Evolutionary conservation across 2,113 vertebrate genomes (phyloP).

Genomic region (Indicator indicator): DNA sequence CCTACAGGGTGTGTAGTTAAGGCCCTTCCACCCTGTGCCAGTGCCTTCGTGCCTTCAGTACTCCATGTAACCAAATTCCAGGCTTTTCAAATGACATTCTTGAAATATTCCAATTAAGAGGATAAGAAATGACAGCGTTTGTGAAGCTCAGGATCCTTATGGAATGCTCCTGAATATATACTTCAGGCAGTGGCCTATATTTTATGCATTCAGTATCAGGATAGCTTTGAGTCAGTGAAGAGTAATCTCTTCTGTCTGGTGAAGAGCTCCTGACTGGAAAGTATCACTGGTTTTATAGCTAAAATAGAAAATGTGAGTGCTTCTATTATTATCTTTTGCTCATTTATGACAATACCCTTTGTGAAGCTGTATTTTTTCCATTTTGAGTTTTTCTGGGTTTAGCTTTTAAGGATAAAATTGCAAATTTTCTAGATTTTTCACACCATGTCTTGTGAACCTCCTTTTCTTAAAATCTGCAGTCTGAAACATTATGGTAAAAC

Average conservation of each 20-base stretch:
- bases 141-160: background rate
- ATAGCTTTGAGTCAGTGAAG: conserved; percentile 4
- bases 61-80: background rate
- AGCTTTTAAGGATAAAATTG: background rate
- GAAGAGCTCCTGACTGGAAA: background rate
- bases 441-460: background rate
- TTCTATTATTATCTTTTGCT: conserved; percentile 17
- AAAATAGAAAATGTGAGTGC: background rate
- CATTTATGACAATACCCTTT: background rate
- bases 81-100: background rate
- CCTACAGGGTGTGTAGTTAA: background rate
- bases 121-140: background rate
- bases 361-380: background rate
- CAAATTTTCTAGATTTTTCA: background rate
- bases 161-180: conserved; percentile 24
- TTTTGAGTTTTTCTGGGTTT: background rate
- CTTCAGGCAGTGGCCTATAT: conserved; percentile 41
- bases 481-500: background rate
- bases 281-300: background rate
- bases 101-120: conserved; percentile 7
- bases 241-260: background rate
- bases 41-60: background rate
- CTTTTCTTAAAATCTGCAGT: background rate
- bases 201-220: background rate
- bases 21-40: background rate